Conservation (phyloP, 2,113 vertebrate genomes). For the Notothenia rossii region DNA sequence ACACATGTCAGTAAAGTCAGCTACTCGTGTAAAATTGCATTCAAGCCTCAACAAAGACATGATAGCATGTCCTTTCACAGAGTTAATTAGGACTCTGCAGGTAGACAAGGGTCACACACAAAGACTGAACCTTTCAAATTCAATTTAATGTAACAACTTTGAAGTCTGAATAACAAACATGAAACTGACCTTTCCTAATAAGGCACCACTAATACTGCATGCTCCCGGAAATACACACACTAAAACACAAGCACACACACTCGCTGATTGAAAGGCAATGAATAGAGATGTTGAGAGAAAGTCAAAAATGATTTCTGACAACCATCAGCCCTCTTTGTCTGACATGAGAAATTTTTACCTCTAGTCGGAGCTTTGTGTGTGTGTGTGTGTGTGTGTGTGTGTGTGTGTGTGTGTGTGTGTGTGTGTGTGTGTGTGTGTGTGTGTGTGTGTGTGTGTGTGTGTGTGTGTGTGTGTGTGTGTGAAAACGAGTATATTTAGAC, state of each 20-base stretch:
- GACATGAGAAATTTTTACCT: conserved; percentile 7
- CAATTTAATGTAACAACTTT: background rate
- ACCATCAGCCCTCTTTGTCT: background rate
- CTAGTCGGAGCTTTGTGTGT: background rate
- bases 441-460: conserved; percentile 14
- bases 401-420: background rate
- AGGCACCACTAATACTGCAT: conserved; percentile 25
- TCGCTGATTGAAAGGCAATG: background rate
- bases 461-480: background rate
- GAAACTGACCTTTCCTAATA: conserved; percentile 43
- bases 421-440: conserved; percentile 1
- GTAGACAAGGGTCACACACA: background rate
- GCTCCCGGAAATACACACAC: background rate
- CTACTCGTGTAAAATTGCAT: background rate
- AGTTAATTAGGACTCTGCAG: background rate
- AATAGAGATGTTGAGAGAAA: conserved; percentile 3
- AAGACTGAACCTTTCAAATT: conserved; percentile 29
- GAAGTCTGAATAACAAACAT: conserved; percentile 38
- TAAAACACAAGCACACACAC: background rate
- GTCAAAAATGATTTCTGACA: conserved; percentile 7
- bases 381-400: too few species aligned
- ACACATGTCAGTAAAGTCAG: background rate
- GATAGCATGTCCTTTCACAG: background rate
- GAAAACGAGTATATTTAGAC: conserved; percentile 72
- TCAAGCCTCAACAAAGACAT: background rate